These are phyloP conservation scores for Caradrina clavipalpis DNA, from an alignment of 2,888 invertebrate genomes.

Conservation along the genomic window DNA sequence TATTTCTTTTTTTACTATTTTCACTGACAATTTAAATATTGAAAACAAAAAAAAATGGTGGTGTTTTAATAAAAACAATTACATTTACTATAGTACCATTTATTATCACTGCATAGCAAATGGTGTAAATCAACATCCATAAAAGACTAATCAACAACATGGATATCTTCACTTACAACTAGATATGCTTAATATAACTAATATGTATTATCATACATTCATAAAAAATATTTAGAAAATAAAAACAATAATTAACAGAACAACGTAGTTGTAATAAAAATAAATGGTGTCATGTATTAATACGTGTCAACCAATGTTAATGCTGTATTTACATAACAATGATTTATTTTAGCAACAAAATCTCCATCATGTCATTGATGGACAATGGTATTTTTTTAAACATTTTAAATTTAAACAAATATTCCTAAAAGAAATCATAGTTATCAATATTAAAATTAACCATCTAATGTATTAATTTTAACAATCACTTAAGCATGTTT, in stretches of 20 bases:
- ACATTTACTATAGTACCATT: conserved; percentile 84
- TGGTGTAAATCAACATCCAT: conserved; percentile 91
- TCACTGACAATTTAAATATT: not conserved
- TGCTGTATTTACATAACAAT: conserved; percentile 80
- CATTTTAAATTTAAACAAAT: conserved; percentile 43
- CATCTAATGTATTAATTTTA: conserved; percentile 37
- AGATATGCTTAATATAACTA: conserved; percentile 81
- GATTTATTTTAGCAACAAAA: conserved; percentile 74
- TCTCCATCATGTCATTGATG: conserved; percentile 64
- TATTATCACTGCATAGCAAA: conserved; percentile 90
- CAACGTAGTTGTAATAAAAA: conserved; percentile 81
- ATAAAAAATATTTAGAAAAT: conserved; percentile 79
- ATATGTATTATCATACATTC: conserved; percentile 78
- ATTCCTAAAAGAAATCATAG: conserved; percentile 48
- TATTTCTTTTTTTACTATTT: no score
- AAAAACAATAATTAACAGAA: conserved; percentile 81
- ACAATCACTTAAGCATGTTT: conserved; percentile 7
- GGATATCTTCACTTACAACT: conserved; percentile 86
- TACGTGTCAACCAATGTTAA: conserved; percentile 75
- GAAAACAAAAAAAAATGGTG: not conserved
- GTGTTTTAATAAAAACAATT: conserved; percentile 48
- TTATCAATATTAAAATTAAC: conserved; percentile 46
- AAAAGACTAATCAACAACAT: conserved; percentile 91
- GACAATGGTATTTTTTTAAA: conserved; percentile 22
- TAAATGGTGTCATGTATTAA: conserved; percentile 85